These are phyloP conservation scores for Dryococelus australis DNA, from an alignment of 2,888 invertebrate genomes.

Conservation along the genomic window DNA sequence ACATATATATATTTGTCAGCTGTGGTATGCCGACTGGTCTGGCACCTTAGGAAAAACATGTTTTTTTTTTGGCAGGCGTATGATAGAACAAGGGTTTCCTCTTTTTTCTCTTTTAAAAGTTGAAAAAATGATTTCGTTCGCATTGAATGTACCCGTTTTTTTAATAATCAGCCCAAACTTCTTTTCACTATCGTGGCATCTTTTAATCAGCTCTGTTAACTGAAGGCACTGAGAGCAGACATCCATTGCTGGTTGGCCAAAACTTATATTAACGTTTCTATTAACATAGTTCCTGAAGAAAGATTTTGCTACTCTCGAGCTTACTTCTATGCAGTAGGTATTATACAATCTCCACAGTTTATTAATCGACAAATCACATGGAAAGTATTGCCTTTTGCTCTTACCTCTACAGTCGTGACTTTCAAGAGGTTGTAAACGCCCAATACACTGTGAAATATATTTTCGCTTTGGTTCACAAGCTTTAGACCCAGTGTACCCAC, in stretches of 20 bases:
- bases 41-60: constrained; percentile 24
- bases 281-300: not conserved
- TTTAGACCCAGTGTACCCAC: not conserved
- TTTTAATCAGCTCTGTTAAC: not conserved
- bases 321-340: not conserved
- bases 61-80: constrained; percentile 34
- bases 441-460: not conserved
- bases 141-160: constrained; percentile 30
- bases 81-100: constrained; percentile 19
- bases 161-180: not conserved
- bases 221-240: constrained; percentile 23
- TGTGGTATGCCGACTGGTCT: constrained; percentile 26
- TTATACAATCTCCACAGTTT: constrained; percentile 24
- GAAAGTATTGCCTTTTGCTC: not conserved
- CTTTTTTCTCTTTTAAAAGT: constrained; percentile 20
- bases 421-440: not conserved
- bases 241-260: constrained; percentile 18
- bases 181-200: not conserved
- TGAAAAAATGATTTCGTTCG: constrained; percentile 31
- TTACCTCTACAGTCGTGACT: not conserved
- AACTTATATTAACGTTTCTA: not conserved
- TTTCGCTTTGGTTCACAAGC: not conserved
- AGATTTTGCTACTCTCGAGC: constrained; percentile 2
- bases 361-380: constrained; percentile 24
- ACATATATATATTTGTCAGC: constrained; percentile 26